Evolutionary conservation across 2,888 invertebrate species (phyloP).

Genomic region (Boloria selene): DNA sequence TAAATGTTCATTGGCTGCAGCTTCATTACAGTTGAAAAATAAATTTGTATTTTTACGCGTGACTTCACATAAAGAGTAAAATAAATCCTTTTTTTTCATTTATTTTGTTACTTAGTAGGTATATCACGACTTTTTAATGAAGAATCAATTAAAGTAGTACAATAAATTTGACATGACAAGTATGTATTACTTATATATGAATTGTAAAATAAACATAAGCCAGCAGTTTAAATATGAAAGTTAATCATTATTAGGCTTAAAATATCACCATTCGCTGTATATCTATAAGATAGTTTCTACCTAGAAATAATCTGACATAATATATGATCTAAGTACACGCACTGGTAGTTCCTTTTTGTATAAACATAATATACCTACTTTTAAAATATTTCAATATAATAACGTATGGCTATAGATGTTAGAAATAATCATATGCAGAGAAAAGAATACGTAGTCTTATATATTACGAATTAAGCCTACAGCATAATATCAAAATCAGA

Average conservation of each 20-base stretch:
- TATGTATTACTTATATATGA: no score
- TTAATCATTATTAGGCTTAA: background rate
- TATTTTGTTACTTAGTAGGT: no score
- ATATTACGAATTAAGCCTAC: background rate
- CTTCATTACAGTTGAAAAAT: background rate
- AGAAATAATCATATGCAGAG: constrained; percentile 36
- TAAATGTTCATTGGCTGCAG: constrained; percentile 26
- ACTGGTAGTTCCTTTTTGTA: constrained; percentile 78
- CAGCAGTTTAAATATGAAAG: background rate
- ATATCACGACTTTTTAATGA: no score
- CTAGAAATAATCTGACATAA: constrained; percentile 30
- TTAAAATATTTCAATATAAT: constrained; percentile 47
- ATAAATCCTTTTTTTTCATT: no score
- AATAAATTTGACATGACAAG: no score
- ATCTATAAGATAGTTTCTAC: constrained; percentile 22
- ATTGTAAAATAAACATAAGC: background rate
- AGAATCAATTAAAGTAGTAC: no score
- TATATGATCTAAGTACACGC: constrained; percentile 57
- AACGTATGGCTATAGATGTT: constrained; percentile 46
- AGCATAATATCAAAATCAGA: background rate
- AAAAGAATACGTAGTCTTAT: constrained; percentile 14
- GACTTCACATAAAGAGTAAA: no score
- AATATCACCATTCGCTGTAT: constrained; percentile 17
- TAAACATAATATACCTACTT: constrained; percentile 61
- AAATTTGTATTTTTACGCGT: background rate